Percentiles rank a stretch among this genome's conserved stretches.
Conservation (phyloP, 2,113 vertebrate genomes). For the Lophura nycthemera region DNA sequence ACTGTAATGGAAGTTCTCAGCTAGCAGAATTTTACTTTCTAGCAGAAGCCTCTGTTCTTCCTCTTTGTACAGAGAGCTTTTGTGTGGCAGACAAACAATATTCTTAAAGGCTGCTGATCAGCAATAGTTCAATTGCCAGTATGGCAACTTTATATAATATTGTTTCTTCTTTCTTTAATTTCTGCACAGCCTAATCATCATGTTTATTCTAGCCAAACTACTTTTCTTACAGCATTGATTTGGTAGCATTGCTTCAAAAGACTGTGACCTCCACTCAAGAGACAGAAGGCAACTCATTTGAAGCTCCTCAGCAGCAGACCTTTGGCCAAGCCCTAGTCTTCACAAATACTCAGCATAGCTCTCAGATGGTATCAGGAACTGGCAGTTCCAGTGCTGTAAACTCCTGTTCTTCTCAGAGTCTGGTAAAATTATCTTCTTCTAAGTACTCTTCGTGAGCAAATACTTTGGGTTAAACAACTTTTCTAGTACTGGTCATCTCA, state of each 20-base stretch:
- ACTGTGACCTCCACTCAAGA: slow-evolving; percentile 76
- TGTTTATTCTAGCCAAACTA: neutral
- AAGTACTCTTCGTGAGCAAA: neutral
- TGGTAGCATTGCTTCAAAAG: slow-evolving; percentile 87
- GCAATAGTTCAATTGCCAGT: neutral
- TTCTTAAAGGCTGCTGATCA: neutral
- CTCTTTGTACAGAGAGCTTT: neutral
- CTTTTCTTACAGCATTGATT: slow-evolving; percentile 82
- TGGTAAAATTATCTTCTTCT: slow-evolving; percentile 75
- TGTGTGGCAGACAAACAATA: neutral
- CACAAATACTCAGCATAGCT: slow-evolving; percentile 91
- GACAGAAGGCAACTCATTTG: slow-evolving; percentile 79
- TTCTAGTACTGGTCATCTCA: neutral
- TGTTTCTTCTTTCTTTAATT: neutral
- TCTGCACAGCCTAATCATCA: neutral
- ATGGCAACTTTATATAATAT: neutral
- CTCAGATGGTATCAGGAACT: slow-evolving; percentile 80
- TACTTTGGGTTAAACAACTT: neutral
- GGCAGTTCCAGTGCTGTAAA: slow-evolving; percentile 79
- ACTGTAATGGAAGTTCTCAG: neutral
- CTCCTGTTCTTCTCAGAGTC: slow-evolving; percentile 84
- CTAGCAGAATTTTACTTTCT: neutral
- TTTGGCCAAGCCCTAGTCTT: slow-evolving; percentile 94
- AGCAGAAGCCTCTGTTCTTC: neutral
- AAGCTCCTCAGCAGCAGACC: slow-evolving; percentile 82